These are phyloP conservation scores for Taphrorychus bicolor DNA, from an alignment of 2,888 invertebrate genomes.

Conservation along the genomic window DNA sequence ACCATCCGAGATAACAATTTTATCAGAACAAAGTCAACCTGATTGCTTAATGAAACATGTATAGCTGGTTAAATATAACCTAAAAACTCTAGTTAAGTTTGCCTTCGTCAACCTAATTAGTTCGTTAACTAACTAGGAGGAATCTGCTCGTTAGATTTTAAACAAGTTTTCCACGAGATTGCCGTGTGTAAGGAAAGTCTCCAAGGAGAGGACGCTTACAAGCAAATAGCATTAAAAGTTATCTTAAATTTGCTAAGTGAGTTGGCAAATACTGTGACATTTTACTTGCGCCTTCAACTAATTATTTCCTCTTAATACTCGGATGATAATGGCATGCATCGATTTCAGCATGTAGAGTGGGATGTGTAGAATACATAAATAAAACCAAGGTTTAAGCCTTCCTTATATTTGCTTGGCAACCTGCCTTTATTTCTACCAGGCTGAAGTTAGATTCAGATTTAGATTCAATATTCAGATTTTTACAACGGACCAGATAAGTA, in stretches of 20 bases:
- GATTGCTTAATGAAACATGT: not conserved
- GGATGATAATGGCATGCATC: not conserved
- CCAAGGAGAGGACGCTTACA: conserved; percentile 9
- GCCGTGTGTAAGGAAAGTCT: not conserved
- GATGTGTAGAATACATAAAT: not conserved
- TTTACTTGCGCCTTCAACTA: conserved; percentile 14
- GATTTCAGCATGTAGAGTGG: not conserved
- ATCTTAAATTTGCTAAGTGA: conserved; percentile 19
- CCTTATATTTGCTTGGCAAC: not conserved
- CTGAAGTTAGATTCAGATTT: no score
- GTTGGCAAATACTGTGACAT: conserved; percentile 13
- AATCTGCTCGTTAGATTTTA: conserved; percentile 6
- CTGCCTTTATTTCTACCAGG: not conserved
- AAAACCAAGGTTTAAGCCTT: not conserved
- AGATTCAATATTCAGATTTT: no score
- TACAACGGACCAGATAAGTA: no score
- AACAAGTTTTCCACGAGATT: conserved; percentile 7
- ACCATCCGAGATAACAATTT: no score
- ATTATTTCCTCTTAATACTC: conserved; percentile 11
- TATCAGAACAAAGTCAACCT: not conserved
- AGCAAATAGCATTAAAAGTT: conserved; percentile 17
- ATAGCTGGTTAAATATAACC: not conserved
- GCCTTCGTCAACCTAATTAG: conserved; percentile 1
- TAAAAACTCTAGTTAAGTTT: not conserved
- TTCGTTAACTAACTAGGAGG: not conserved